phyloP scores from a whole-genome alignment of 2,797 vertebrate genomes.

The Darevskia mixta region DNA sequence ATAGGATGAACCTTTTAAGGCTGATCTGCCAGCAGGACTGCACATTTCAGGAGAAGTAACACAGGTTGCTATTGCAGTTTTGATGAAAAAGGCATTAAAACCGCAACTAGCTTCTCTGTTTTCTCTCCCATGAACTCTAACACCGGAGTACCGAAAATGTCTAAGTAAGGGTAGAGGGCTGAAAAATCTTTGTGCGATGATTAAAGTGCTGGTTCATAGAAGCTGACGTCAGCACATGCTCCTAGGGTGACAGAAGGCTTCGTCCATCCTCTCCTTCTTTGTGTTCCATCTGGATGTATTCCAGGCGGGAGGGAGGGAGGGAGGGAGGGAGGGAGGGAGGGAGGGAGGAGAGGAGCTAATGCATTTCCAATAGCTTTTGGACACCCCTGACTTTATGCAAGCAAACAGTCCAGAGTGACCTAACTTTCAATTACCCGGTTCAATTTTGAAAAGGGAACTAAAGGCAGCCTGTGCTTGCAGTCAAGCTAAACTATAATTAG shows the following conservation, averaged over 20 bases:
- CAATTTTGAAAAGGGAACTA: conserved; percentile 30
- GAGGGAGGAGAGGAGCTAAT: conserved; percentile 46
- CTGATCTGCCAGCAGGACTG: not conserved
- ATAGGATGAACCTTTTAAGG: not conserved
- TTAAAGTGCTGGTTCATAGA: conserved; percentile 65
- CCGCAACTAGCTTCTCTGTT: conserved; percentile 50
- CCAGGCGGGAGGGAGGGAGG: conserved; percentile 39
- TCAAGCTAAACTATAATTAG: conserved; percentile 54
- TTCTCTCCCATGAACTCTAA: conserved; percentile 59
- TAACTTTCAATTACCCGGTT: conserved; percentile 43
- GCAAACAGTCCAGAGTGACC: conserved; percentile 41
- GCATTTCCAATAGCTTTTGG: conserved; percentile 60
- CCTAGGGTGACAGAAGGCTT: conserved; percentile 62
- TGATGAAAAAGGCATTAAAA: conserved; percentile 33
- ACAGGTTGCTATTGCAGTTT: not conserved
- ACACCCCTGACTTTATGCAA: conserved; percentile 43
- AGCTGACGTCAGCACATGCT: conserved; percentile 65
- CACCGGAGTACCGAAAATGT: conserved; percentile 52
- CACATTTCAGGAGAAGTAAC: conserved; percentile 38
- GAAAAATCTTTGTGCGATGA: conserved; percentile 56
- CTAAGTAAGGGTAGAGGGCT: conserved; percentile 51
- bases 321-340: not conserved
- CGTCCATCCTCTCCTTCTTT: conserved; percentile 73
- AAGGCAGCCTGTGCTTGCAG: not conserved
- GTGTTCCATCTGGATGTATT: conserved; percentile 69